Base-by-base conservation (phyloP, 2,113 vertebrate species). In the Zosterops hypoxanthus region DNA sequence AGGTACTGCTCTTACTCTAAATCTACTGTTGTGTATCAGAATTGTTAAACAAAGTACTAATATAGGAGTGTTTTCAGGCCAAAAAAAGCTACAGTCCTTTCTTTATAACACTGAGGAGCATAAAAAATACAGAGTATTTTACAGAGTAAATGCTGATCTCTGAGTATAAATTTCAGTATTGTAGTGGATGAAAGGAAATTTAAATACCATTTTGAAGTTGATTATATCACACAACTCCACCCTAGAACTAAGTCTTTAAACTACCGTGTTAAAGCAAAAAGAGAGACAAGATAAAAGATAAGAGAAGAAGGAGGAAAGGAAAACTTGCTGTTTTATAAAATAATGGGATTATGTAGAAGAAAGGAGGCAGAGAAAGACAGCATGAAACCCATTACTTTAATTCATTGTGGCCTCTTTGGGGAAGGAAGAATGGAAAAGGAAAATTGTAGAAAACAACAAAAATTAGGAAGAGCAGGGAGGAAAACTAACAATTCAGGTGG, bases 201-300 rank as follows among this genome's bases (percentile, higher is more conserved):
- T 68, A 93, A 94, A 93, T 49, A 81, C 49, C 42, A 61, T 88
- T 94, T 88, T 60, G 71, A 95, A 94, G 80, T 21, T 92, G 87
- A 96, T 96, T 90, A 29, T 61, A 95, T 96, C 86, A 93, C 64
- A 71, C 15, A 88, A 73, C 88, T 61, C 85, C 90, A 92, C 92
- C 76, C 82, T 68, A 86, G 44, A 83, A 96, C 76, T 88, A 95
- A 77, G 29, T 68, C 82, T 95, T 92, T 70, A 93, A 95, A 90
- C 55, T 80, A 71, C 66, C n/a, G 2, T 44, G 41, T 75, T 83
- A 80, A 85, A 93, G 59, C 29, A 59, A 83, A 95, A 84, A 60
- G 18, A 34, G 57, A 90, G 69, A 68, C 9, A 63, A 95, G 80
- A 71, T 82, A 90, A 90, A 90, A 94, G 82, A 90, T 64, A 91